Evolutionary conservation across 2,888 invertebrate species (phyloP).

Genomic region (Hyposoter didymator): DNA sequence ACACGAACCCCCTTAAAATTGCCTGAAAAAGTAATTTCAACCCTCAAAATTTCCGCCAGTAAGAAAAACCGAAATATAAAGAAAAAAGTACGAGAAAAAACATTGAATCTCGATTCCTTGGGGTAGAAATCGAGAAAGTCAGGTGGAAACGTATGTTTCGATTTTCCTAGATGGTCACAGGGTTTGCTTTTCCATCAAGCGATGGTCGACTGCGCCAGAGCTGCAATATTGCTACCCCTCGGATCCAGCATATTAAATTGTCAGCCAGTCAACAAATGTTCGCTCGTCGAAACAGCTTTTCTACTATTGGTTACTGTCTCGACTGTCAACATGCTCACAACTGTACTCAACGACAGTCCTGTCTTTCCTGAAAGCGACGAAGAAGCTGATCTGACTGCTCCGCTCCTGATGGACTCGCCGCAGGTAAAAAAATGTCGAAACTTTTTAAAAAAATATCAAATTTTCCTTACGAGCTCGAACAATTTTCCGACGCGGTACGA

Average conservation of each 20-base stretch:
- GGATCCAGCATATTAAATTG: slow-evolving; percentile 93
- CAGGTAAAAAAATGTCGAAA: slow-evolving; percentile 84
- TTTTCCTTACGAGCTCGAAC: no score
- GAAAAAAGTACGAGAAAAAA: no score
- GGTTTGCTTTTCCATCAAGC: slow-evolving; percentile 94
- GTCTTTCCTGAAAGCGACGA: slow-evolving; percentile 93
- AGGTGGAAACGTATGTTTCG: slow-evolving; percentile 8
- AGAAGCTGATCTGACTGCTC: slow-evolving; percentile 88
- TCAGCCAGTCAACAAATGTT: slow-evolving; percentile 94
- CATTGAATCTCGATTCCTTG: no score
- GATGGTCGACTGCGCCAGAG: slow-evolving; percentile 92
- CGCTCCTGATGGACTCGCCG: slow-evolving; percentile 93
- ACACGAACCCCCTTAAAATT: no score
- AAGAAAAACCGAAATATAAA: no score
- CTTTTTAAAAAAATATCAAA: no score
- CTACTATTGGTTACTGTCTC: slow-evolving; percentile 94
- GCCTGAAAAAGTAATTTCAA: no score
- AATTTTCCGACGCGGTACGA: no score
- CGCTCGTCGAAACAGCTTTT: slow-evolving; percentile 94
- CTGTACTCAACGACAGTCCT: slow-evolving; percentile 93
- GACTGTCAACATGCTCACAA: slow-evolving; percentile 95
- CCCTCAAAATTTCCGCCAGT: no score
- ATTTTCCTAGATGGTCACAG: slow-evolving; percentile 91
- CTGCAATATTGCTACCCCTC: slow-evolving; percentile 91
- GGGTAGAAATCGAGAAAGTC: background rate